Evolutionary conservation across 2,113 vertebrate species (phyloP), one percentile per base, ranked within the genome.

Genomic region (Pangasianodon hypophthalmus): DNA sequence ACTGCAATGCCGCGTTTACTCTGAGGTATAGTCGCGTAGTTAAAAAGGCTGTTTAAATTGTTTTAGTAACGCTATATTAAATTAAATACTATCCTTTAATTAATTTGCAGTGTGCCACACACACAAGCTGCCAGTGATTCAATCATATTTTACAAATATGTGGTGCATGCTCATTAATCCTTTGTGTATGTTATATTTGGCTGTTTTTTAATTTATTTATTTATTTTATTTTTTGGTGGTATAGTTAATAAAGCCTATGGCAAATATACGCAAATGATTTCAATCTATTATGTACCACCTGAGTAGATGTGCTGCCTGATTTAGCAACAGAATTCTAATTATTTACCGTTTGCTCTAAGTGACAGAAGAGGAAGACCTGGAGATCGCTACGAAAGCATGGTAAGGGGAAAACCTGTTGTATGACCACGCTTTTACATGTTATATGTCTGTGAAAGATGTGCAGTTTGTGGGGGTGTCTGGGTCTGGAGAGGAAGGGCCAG

Each of bases 321-420:
- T 0, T 21, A 44, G 10, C 4, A 0, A 73, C 62, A 37, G 24
- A 90, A 24, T 41, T 73, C 4, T 56, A 14, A 58, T 44, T 73
- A 9, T 85, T 62, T 89, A 71, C 14, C 26, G 44, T 88, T 85
- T 93, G 85, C 90, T 73, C 84, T 86, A 44, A 96, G 97, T 83
- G 97, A 99, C 94, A 96, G 98, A 93, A 96, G 98, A 93, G 96
- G 97, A 90, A 95, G 98, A 95, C 97, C 97, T 0, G 96, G 97
- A 93, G 98, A 99, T 64, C 98, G 98, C 87, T 99, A 98, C 0
- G 98, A 99, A 93, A 97, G 97, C 95, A 98, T 99, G 98, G 98
- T 99, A 96, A 90, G 97, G 32, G 41, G 9, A 60, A 86, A 67
- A 21, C 58, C 52, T 24, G 37, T 16, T 24, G 19, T 69, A 18